phyloP scores from a whole-genome alignment of 2,797 vertebrate species.

The Fratercula arctica region DNA sequence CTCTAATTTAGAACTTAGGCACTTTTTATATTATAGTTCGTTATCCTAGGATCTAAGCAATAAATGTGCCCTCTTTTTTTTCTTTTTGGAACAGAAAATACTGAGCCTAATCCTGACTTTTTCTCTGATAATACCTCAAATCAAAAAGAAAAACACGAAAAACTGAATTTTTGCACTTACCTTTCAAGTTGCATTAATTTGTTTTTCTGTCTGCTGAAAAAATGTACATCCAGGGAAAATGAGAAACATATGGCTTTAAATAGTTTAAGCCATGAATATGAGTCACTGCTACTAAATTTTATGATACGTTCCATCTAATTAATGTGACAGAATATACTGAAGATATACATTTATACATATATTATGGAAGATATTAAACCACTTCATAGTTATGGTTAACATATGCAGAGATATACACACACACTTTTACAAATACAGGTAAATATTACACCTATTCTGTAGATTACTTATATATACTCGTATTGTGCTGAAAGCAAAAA shows the following conservation, averaged over 20 bases:
- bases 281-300: constrained; percentile 61
- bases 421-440: not conserved
- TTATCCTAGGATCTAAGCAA: not conserved
- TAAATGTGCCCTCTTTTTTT: not conserved
- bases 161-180: constrained; percentile 31
- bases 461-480: not conserved
- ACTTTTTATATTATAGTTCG: not conserved
- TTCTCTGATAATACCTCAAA: not conserved
- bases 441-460: not conserved
- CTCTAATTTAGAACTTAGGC: not conserved
- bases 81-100: not conserved
- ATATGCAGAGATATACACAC: not conserved
- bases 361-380: not conserved
- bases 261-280: constrained; percentile 41
- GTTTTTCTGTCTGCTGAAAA: constrained; percentile 56
- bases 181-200: constrained; percentile 53
- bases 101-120: not conserved
- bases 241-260: constrained; percentile 57
- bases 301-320: constrained; percentile 47
- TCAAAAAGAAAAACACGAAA: constrained; percentile 15
- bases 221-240: constrained; percentile 55
- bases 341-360: constrained; percentile 17
- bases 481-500: not conserved
- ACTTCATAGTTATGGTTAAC: not conserved
- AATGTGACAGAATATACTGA: constrained; percentile 57